Evolutionary conservation across 2,797 vertebrate species (phyloP).

Genomic region (Podarcis siculus): DNA sequence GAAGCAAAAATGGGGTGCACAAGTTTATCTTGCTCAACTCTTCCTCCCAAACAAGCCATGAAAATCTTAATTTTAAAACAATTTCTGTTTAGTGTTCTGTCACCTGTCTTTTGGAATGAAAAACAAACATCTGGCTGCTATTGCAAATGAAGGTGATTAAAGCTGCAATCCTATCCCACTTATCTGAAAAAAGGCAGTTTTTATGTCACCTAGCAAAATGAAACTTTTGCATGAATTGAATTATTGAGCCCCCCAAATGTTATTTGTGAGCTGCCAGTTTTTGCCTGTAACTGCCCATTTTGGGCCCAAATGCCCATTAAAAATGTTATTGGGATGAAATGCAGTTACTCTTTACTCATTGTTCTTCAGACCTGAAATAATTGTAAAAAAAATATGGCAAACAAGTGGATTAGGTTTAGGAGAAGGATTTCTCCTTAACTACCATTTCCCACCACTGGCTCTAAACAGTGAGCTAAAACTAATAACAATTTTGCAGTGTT

Average conservation of each 20-base stretch:
- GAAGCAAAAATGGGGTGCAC: no score
- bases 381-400: conserved; percentile 71
- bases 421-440: conserved; percentile 62
- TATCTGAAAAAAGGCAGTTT: no score
- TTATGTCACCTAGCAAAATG: no score
- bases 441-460: conserved; percentile 69
- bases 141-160: no score
- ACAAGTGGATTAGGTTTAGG: conserved; percentile 71
- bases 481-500: conserved; percentile 71
- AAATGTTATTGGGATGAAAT: conserved; percentile 18
- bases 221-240: no score
- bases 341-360: conserved; percentile 66
- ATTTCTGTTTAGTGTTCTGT: background rate
- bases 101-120: background rate
- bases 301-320: background rate
- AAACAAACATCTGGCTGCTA: no score
- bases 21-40: no score
- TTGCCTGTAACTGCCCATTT: no score
- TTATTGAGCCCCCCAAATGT: no score
- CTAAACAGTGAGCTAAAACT: conserved; percentile 74
- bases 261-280: no score
- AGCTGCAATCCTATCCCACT: no score
- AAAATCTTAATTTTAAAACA: background rate
- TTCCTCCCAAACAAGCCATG: background rate
- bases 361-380: conserved; percentile 77